These are phyloP conservation scores for Sarcophaga bullata DNA, from an alignment of 1,140 invertebrate genomes.

Conservation along the genomic window DNA sequence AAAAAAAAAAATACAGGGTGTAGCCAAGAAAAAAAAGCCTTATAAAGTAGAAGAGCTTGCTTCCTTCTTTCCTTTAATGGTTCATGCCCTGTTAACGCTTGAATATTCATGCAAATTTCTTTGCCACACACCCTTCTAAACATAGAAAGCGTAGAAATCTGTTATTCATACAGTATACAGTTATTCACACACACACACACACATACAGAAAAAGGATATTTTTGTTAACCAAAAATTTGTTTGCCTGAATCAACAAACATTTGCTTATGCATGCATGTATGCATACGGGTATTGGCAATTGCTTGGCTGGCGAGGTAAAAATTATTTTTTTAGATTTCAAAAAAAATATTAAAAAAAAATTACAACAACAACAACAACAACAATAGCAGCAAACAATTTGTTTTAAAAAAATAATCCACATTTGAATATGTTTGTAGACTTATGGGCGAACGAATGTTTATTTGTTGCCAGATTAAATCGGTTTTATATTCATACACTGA, in stretches of 20 bases:
- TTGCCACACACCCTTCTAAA: neutral
- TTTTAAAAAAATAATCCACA: neutral
- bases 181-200: neutral
- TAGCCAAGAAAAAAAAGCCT: no score
- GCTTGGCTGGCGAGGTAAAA: neutral
- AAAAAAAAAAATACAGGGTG: no score
- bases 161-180: neutral
- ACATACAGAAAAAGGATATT: neutral
- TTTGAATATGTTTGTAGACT: neutral
- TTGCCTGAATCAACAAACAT: neutral
- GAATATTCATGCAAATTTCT: neutral
- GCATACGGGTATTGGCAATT: neutral
- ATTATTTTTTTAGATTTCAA: neutral
- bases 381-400: no score
- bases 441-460: neutral
- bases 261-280: neutral
- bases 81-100: neutral
- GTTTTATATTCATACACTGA: slow-evolving; percentile 17
- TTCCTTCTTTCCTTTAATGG: neutral
- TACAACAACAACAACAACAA: neutral
- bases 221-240: neutral
- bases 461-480: slow-evolving; percentile 21
- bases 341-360: no score
- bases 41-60: no score
- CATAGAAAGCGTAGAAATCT: neutral